These are phyloP conservation scores for Lysandra bellargus DNA, from an alignment of 2,888 invertebrate species.

Conservation along the genomic window DNA sequence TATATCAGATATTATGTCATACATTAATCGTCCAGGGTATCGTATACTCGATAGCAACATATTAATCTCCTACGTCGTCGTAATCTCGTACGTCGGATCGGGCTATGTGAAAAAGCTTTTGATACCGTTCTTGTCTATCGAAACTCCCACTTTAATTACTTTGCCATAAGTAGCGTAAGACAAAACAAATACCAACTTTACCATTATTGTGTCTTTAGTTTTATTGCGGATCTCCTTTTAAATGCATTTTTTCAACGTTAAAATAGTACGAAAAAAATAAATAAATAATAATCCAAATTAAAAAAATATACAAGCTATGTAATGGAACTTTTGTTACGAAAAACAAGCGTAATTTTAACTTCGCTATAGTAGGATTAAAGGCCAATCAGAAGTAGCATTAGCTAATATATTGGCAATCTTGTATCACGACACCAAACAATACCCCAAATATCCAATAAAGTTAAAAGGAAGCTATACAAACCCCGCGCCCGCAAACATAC, in stretches of 20 bases:
- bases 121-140: neutral
- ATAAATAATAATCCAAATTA: no score
- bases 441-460: constrained; percentile 14
- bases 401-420: neutral
- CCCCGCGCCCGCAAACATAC: neutral
- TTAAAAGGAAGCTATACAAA: neutral
- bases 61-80: no score
- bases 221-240: neutral
- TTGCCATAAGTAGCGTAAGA: neutral
- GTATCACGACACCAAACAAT: neutral
- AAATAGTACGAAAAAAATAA: neutral
- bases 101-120: neutral
- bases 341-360: neutral
- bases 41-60: no score
- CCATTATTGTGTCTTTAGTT: neutral
- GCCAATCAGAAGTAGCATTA: neutral
- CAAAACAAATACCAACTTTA: constrained; percentile 13
- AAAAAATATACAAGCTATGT: no score
- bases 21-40: no score
- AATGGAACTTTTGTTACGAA: no score
- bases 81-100: neutral
- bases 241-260: neutral
- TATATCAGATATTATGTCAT: no score
- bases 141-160: neutral
- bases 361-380: neutral